phyloP scores from a whole-genome alignment of 1,140 invertebrate genomes.

The Caenorhabditis briggsae region DNA sequence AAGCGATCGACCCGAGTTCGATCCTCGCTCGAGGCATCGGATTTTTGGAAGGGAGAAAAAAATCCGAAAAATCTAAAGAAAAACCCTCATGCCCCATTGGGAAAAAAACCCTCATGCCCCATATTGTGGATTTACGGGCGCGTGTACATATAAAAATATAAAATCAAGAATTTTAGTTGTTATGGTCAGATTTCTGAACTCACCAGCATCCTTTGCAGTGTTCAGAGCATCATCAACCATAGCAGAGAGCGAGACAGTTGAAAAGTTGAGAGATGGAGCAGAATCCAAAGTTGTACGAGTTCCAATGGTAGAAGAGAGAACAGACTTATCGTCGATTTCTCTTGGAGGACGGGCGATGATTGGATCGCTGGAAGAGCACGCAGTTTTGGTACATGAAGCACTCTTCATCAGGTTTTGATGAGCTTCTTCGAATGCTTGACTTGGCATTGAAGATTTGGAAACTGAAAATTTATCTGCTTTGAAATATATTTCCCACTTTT shows the following conservation, averaged over 20 bases:
- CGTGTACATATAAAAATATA: too few species aligned
- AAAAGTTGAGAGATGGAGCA: neutral
- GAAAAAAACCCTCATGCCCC: too few species aligned
- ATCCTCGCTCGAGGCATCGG: too few species aligned
- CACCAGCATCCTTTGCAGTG: constrained; percentile 21
- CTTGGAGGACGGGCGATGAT: neutral
- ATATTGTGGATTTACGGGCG: too few species aligned
- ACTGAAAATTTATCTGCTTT: neutral
- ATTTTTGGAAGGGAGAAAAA: too few species aligned
- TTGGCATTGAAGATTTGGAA: constrained; percentile 1
- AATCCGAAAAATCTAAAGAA: too few species aligned
- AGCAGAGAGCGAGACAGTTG: neutral
- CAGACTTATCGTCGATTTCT: neutral
- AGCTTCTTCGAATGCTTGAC: neutral
- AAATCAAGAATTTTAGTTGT: neutral
- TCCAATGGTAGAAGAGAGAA: neutral
- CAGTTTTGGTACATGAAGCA: neutral
- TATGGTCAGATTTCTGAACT: neutral
- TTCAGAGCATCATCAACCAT: constrained; percentile 19
- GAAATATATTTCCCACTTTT: neutral
- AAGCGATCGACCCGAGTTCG: too few species aligned
- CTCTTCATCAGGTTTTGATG: too few species aligned
- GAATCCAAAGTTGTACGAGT: neutral
- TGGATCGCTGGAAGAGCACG: neutral
- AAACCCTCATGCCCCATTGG: too few species aligned